phyloP scores from a whole-genome alignment of 2,113 vertebrate genomes.

The Sorex fumeus region DNA sequence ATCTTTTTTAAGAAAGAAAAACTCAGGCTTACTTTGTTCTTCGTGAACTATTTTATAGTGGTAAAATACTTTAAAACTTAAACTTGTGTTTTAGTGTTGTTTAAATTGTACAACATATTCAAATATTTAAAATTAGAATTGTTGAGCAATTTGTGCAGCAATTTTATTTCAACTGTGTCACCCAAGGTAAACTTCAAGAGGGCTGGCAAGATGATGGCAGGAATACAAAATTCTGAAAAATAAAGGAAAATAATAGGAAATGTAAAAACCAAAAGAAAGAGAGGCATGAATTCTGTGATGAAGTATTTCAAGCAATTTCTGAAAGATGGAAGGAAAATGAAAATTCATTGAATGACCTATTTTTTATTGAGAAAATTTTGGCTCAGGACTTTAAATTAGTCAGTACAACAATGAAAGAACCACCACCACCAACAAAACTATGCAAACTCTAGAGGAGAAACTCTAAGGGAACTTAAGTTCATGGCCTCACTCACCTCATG shows the following conservation, averaged over 20 bases:
- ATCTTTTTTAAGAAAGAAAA: slow-evolving; percentile 58
- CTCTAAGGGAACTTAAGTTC: slow-evolving; percentile 54
- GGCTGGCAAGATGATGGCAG: slow-evolving; percentile 65
- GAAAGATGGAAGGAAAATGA: slow-evolving; percentile 41
- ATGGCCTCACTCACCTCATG: too few species aligned
- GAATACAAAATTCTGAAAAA: slow-evolving; percentile 51
- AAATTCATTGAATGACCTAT: slow-evolving; percentile 5
- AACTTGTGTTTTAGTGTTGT: slow-evolving; percentile 54
- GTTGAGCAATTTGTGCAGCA: slow-evolving; percentile 21
- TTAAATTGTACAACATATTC: slow-evolving; percentile 59
- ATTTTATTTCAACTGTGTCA: slow-evolving; percentile 70
- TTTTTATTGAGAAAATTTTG: slow-evolving; percentile 40
- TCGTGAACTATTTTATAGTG: slow-evolving; percentile 67
- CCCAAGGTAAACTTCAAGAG: slow-evolving; percentile 65
- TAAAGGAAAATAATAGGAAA: slow-evolving; percentile 49
- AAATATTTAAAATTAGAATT: slow-evolving; percentile 70
- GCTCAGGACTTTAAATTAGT: not conserved
- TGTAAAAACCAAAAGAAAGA: slow-evolving; percentile 25
- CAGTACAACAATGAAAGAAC: not conserved
- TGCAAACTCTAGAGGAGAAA: not conserved
- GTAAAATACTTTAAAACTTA: slow-evolving; percentile 65
- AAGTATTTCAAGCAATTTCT: not conserved
- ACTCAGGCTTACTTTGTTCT: slow-evolving; percentile 44
- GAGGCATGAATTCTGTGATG: slow-evolving; percentile 16
- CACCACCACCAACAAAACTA: too few species aligned